Conservation (phyloP, 2,888 invertebrate genomes). For the Hypolimnas misippus region DNA sequence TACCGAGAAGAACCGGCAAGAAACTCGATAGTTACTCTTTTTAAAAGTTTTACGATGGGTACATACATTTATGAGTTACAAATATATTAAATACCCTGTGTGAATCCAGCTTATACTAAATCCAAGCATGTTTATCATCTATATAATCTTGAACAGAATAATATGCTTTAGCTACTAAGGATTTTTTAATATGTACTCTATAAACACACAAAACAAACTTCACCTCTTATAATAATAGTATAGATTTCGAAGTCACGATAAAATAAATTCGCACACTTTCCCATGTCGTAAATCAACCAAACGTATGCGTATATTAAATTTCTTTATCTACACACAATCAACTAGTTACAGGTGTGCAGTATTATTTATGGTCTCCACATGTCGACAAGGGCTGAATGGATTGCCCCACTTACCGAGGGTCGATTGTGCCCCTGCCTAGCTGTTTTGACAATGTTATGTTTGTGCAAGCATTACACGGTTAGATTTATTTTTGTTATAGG, state of each 20-base stretch:
- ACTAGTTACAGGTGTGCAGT: slow-evolving; percentile 72
- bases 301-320: slow-evolving; percentile 65
- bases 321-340: slow-evolving; percentile 75
- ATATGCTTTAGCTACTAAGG: too few species aligned
- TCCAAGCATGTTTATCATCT: too few species aligned
- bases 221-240: too few species aligned
- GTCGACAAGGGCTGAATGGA: slow-evolving; percentile 70
- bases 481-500: slow-evolving; percentile 39
- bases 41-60: too few species aligned
- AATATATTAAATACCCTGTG: too few species aligned
- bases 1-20: too few species aligned
- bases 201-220: too few species aligned
- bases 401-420: slow-evolving; percentile 69
- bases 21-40: too few species aligned
- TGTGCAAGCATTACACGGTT: slow-evolving; percentile 42
- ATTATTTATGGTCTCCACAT: slow-evolving; percentile 74
- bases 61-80: too few species aligned
- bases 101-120: too few species aligned
- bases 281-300: slow-evolving; percentile 58
- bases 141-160: too few species aligned
- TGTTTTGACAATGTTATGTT: slow-evolving; percentile 35
- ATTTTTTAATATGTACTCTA: too few species aligned
- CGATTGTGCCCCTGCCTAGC: slow-evolving; percentile 56
- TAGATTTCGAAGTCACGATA: slow-evolving; percentile 15
- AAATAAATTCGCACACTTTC: slow-evolving; percentile 13